Conservation (phyloP, 2,888 invertebrate genomes). For the Scaeva pyrastri region DNA sequence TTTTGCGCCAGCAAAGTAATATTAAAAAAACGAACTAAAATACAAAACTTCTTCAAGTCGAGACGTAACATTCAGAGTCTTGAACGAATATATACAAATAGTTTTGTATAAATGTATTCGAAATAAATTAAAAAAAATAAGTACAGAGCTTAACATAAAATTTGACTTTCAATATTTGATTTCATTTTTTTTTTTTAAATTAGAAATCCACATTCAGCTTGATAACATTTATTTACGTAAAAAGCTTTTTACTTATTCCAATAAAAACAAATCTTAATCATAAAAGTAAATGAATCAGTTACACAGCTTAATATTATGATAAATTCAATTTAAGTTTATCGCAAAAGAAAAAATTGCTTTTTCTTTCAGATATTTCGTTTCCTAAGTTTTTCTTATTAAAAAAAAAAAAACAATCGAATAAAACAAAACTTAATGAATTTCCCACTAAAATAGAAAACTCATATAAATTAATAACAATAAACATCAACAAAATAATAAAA, state of each 20-base stretch:
- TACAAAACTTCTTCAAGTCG: slow-evolving; percentile 46
- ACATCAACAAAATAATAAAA: slow-evolving; percentile 62
- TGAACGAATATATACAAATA: slow-evolving; percentile 4
- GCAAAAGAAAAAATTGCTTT: slow-evolving; percentile 63
- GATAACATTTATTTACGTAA: slow-evolving; percentile 42
- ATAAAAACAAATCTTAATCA: slow-evolving; percentile 65
- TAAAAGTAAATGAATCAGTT: slow-evolving; percentile 38
- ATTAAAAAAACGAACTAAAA: slow-evolving; percentile 18
- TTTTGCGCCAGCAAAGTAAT: slow-evolving; percentile 22
- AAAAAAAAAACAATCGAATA: slow-evolving; percentile 60
- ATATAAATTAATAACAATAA: slow-evolving; percentile 40
- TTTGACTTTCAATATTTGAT: slow-evolving; percentile 49
- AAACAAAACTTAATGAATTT: slow-evolving; percentile 38
- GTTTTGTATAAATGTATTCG: background rate
- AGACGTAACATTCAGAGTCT: slow-evolving; percentile 43
- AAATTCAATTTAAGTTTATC: slow-evolving; percentile 52
- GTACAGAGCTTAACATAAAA: slow-evolving; percentile 70
- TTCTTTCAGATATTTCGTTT: slow-evolving; percentile 54
- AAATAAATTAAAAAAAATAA: slow-evolving; percentile 70
- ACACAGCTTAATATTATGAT: slow-evolving; percentile 77
- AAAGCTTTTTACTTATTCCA: slow-evolving; percentile 62
- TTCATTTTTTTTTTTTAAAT: slow-evolving; percentile 37
- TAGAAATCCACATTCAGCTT: slow-evolving; percentile 57
- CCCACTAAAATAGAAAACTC: slow-evolving; percentile 64
- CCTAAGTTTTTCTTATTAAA: slow-evolving; percentile 54